These are phyloP conservation scores for Galaxea fascicularis DNA, from an alignment of 92 coral and sea anemone genomes.

Conservation along the genomic window DNA sequence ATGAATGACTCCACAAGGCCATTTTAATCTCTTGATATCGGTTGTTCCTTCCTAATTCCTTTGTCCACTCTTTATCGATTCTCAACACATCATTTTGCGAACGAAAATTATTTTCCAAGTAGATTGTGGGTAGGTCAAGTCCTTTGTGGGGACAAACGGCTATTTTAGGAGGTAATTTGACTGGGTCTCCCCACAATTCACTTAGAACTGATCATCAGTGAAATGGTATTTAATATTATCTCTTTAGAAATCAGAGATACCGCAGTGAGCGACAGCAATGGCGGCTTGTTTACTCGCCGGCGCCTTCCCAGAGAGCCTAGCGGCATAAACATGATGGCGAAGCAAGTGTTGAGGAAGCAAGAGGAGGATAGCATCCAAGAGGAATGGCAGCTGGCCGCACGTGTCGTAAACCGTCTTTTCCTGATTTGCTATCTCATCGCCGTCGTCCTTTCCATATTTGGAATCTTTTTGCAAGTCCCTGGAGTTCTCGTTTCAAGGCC, in stretches of 20 bases:
- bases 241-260: slow-evolving; percentile 16
- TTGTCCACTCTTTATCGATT: too few relatives aligned
- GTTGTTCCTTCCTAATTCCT: too few relatives aligned
- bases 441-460: slow-evolving; percentile 69
- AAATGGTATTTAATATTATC: too few relatives aligned
- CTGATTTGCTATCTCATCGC: slow-evolving; percentile 74
- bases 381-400: slow-evolving; percentile 96
- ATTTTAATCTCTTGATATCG: too few relatives aligned
- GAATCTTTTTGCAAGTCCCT: slow-evolving; percentile 76
- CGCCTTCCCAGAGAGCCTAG: slow-evolving; percentile 66
- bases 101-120: too few relatives aligned
- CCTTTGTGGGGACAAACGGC: too few relatives aligned
- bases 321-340: slow-evolving; percentile 84
- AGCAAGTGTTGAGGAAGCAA: slow-evolving; percentile 69
- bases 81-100: too few relatives aligned
- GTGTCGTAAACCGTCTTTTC: slow-evolving; percentile 80
- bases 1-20: too few relatives aligned
- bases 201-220: too few relatives aligned
- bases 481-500: slow-evolving; percentile 57
- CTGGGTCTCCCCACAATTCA: too few relatives aligned
- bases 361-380: slow-evolving; percentile 76
- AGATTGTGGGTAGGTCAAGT: too few relatives aligned
- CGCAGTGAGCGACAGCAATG: slow-evolving; percentile 20
- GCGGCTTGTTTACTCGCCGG: slow-evolving; percentile 28
- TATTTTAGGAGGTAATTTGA: too few relatives aligned